Evolutionary conservation across 2,113 vertebrate genomes (phyloP), one percentile per base, ranked within the genome.

Genomic region (Ariopsis seemanni): DNA sequence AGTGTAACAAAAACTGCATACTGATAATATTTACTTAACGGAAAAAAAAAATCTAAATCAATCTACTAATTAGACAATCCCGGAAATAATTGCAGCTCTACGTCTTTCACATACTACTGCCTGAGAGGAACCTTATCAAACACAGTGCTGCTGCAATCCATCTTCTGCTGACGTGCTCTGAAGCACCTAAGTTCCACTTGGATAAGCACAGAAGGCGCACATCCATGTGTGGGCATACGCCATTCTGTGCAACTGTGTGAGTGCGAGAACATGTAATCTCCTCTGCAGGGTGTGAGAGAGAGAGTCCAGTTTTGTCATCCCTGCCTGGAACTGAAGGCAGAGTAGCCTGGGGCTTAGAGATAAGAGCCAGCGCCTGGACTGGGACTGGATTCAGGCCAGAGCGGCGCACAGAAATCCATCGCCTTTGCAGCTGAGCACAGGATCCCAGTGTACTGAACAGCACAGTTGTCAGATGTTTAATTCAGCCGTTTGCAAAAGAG

Each of bases 281-380:
- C 85, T 84, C 71, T 11, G 48, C 42, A 52, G 89, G 90, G 91
- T 89, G 89, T 88, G 89, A 88, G 87, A 85, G 90, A 91, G 89
- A 88, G 89, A 89, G 92, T 91, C 92, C 91, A 90, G 88, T 91
- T 90, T 93, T 90, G 89, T 91, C 90, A 90, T 90, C 88, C 78
- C 88, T 89, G 88, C 82, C 90, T 92, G 90, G 91, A 92, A 92
- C 92, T 93, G 90, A 89, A 85, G 91, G 89, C 82, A 82, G 90
- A 89, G 91, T 90, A 90, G 93, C 93, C 93, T 93, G 93, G 88
- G 90, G 92, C 91, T 89, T 55, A 86, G 91, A 93, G 93, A 93
- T 93, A 94, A 93, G 91, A 91, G 93, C 88, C 88, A 83, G 86
- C 67, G 87, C 85, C 80, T n/a, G 86, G 60, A 86, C 65, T 52